A percentile compares a stretch with the other conserved stretches of the same genome.
phyloP scores from a whole-genome alignment of 2,888 invertebrate species.

The Helleia helle region DNA sequence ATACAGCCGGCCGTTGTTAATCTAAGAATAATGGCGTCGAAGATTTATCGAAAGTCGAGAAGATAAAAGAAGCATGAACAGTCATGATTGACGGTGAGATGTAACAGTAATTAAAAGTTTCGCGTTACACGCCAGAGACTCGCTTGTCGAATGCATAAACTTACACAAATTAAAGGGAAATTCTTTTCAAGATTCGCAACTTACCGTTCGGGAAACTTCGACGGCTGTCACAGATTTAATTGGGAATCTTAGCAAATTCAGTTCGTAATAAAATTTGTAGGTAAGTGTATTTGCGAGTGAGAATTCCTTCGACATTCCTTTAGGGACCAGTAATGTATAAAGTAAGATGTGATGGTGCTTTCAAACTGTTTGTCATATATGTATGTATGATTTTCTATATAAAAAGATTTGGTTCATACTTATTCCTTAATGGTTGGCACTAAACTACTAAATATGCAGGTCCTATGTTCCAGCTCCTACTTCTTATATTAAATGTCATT shows the following conservation, averaged over 20 bases:
- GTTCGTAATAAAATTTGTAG: constrained; percentile 39
- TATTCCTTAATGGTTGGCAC: no score
- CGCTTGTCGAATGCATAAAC: constrained; percentile 61
- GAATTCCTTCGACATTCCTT: constrained; percentile 9
- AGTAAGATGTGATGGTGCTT: no score
- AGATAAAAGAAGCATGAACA: constrained; percentile 29
- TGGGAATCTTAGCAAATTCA: constrained; percentile 66
- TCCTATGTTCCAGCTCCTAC: no score
- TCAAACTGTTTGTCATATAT: no score
- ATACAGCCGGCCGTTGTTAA: constrained; percentile 35
- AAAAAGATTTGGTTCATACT: no score
- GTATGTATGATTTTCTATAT: no score
- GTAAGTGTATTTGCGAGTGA: not conserved
- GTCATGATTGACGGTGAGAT: constrained; percentile 38
- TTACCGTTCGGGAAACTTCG: constrained; percentile 47
- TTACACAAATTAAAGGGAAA: constrained; percentile 67
- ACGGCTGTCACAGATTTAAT: constrained; percentile 65
- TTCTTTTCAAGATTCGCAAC: constrained; percentile 68
- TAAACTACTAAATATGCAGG: no score
- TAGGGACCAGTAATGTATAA: no score
- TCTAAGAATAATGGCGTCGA: constrained; percentile 30
- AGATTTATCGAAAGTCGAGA: constrained; percentile 27
- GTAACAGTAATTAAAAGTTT: constrained; percentile 61
- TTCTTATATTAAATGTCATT: no score
- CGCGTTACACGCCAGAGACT: constrained; percentile 26